Percentiles rank a stretch among this genome's conserved stretches.
These are phyloP conservation scores for Oncorhynchus gorbuscha DNA, from an alignment of 2,113 vertebrate genomes.

Conservation along the genomic window DNA sequence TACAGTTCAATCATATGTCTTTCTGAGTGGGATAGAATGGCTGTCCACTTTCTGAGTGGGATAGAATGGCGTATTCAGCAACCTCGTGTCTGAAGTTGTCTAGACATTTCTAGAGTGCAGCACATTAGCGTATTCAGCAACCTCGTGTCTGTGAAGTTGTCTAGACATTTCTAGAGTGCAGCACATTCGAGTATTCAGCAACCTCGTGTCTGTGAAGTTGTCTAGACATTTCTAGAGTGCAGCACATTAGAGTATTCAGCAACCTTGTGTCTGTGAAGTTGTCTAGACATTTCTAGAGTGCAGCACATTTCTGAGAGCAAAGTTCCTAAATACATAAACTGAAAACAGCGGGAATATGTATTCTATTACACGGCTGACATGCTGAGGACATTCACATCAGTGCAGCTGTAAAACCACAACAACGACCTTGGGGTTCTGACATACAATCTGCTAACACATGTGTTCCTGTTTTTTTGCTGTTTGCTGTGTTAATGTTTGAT, in stretches of 20 bases:
- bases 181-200: not conserved
- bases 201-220: not conserved
- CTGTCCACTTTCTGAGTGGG: not conserved
- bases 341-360: not conserved
- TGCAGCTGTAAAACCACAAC: slow-evolving; percentile 54
- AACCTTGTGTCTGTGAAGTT: too few species aligned
- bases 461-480: not conserved
- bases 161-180: not conserved
- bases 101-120: not conserved
- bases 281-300: too few species aligned
- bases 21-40: not conserved
- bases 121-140: not conserved
- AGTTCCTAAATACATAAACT: not conserved
- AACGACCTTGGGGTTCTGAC: slow-evolving; percentile 33
- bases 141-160: not conserved
- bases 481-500: not conserved
- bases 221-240: not conserved
- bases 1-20: slow-evolving; percentile 52
- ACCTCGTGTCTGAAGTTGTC: not conserved
- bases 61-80: too few species aligned
- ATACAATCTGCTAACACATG: not conserved
- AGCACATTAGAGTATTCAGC: not conserved
- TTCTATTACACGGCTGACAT: slow-evolving; percentile 1
- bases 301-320: not conserved
- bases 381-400: slow-evolving; percentile 28